Percentiles rank a stretch among this genome's conserved stretches.
Evolutionary conservation across 2,888 invertebrate genomes (phyloP).

Genomic region (Mystacides longicornis): DNA sequence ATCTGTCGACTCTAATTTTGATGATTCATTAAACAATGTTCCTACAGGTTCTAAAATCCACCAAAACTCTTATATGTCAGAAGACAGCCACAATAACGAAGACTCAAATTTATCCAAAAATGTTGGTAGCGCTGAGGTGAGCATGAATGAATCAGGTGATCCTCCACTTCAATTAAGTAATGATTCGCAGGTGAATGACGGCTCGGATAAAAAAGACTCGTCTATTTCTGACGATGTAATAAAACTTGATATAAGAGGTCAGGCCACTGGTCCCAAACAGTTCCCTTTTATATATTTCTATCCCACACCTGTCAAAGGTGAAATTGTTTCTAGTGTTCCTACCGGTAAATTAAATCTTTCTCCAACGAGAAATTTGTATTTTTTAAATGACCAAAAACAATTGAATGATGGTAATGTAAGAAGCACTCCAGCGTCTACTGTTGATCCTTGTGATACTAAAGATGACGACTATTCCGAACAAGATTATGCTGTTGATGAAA

Average conservation of each 20-base stretch:
- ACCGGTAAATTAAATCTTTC: background rate
- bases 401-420: background rate
- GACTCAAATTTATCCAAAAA: background rate
- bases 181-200: constrained; percentile 1
- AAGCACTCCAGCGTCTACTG: background rate
- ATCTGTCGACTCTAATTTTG: background rate
- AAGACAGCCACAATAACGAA: background rate
- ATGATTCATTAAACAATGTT: background rate
- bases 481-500: constrained; percentile 33
- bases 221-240: constrained; percentile 42
- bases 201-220: constrained; percentile 7
- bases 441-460: background rate
- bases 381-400: too few species aligned
- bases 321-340: background rate
- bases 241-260: constrained; percentile 44
- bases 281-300: constrained; percentile 28
- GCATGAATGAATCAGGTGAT: constrained; percentile 10
- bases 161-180: constrained; percentile 15
- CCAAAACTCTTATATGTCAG: constrained; percentile 2
- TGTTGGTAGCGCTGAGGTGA: background rate
- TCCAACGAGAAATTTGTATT: background rate
- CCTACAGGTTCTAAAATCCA: background rate
- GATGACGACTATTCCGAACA: constrained; percentile 27
- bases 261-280: constrained; percentile 34
- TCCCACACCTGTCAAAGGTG: background rate